Base-by-base conservation (phyloP, 2,113 vertebrate genomes). In the Apteryx mantelli region DNA sequence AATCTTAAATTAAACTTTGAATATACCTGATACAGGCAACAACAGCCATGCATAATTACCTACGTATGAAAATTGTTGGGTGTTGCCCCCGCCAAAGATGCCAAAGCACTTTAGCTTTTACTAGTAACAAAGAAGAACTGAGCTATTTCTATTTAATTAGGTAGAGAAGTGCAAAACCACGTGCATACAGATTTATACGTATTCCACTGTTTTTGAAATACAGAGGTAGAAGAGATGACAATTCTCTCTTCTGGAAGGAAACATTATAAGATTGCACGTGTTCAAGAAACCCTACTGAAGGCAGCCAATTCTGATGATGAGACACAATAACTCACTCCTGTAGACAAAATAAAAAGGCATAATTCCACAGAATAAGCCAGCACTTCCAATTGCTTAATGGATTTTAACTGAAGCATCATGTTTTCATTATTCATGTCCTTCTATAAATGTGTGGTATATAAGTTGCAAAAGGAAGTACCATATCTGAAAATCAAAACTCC, bases 401-500 rank as follows among this genome's bases (percentile, higher is more conserved):
- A 70, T 60, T 93, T 81, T 58, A 91, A 82, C 8, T 20, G 8
- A 42, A 5, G 28, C 6, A 9, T n/a, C 55, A 30, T 32, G 13
- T 0, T 71, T 82, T 69, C 17, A 69, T 71, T 84, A 71, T 7
- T 73, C 13, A 2, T 34, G 13, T 6, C 17, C 68, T 17, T 52
- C 86, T 91, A 56, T n/a, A 71, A 60, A 19, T 11, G 5, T 1
- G 0, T 8, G 52, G 58, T 18, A 74, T 1, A 0, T 4, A 71
- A 91, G 5, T 24, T 68, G 19, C 48, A 69, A 60, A 86, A 88
- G 17, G 17, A 61, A 90, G 69, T n/a, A 68, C 53, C 7, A 6
- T 17, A 14, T 17, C 38, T 76, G 66, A 76, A 94, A 88, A 85
- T 60, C 7, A 14, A 96, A 65, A 34, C n/a, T 21, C 9, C 32